phyloP scores from a whole-genome alignment of 2,888 invertebrate genomes.

The Petrolisthes cinctipes region DNA sequence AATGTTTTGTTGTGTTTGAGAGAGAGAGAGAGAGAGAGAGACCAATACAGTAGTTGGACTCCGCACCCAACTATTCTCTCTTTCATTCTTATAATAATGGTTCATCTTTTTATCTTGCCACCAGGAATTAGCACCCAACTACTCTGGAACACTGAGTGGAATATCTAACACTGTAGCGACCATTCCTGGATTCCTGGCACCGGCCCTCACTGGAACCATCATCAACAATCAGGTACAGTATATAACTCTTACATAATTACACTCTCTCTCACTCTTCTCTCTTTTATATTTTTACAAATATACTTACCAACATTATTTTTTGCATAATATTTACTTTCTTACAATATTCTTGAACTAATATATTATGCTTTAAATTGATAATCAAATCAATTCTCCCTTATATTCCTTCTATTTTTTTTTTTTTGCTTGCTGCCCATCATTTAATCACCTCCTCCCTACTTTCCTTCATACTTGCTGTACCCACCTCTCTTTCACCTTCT shows the following conservation, averaged over 20 bases:
- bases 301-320: too few species aligned
- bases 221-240: conserved; percentile 61
- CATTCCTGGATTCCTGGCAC: conserved; percentile 67
- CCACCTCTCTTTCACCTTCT: neutral
- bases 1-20: too few species aligned
- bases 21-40: too few species aligned
- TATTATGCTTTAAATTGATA: too few species aligned
- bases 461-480: neutral
- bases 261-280: neutral
- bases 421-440: neutral
- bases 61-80: neutral
- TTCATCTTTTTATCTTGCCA: neutral
- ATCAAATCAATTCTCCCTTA: neutral
- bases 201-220: conserved; percentile 65
- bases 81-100: neutral
- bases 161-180: conserved; percentile 67
- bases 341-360: neutral
- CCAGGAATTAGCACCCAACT: conserved; percentile 64
- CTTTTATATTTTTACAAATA: too few species aligned
- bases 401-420: neutral
- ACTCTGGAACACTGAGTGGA: conserved; percentile 66
- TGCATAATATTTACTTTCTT: neutral
- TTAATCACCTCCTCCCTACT: neutral
- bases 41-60: too few species aligned
- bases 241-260: neutral